Percentiles rank a stretch among this genome's conserved stretches.
These are phyloP conservation scores for Elephantulus edwardii DNA, from an alignment of 2,113 vertebrate species.

Conservation along the genomic window DNA sequence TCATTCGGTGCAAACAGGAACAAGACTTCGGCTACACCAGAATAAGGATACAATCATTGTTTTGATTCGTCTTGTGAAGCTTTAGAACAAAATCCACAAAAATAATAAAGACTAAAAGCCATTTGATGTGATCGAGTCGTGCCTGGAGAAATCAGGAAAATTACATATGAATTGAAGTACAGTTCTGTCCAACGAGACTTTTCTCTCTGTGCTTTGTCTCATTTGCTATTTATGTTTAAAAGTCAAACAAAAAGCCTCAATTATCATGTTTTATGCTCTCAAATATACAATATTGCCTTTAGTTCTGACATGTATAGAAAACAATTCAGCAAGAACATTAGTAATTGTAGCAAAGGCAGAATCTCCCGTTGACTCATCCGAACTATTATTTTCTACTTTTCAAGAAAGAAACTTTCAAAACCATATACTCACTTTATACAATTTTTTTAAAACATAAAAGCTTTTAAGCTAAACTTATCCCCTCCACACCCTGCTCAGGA, in stretches of 20 bases:
- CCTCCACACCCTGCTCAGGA: not conserved
- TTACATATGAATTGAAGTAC: not conserved
- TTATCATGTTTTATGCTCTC: not conserved
- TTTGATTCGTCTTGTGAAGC: constrained; percentile 59
- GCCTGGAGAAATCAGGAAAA: constrained; percentile 35
- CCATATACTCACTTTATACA: not conserved
- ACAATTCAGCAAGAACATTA: not conserved
- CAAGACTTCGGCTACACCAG: constrained; percentile 57
- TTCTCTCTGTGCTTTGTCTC: not conserved
- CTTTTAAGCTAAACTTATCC: not conserved
- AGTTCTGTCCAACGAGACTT: not conserved
- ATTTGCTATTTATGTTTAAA: constrained; percentile 21
- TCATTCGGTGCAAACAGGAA: constrained; percentile 67
- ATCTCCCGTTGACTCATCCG: not conserved
- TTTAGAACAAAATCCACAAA: constrained; percentile 47
- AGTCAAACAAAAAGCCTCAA: constrained; percentile 9
- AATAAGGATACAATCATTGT: constrained; percentile 41
- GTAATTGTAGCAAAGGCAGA: constrained; percentile 15
- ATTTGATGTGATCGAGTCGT: not conserved
- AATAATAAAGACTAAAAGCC: constrained; percentile 44
- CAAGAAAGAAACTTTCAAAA: constrained; percentile 50
- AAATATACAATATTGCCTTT: not conserved
- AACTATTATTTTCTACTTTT: constrained; percentile 32
- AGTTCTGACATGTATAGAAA: not conserved
- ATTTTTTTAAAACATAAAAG: not conserved